Evolutionary conservation across 1,140 invertebrate species (phyloP), one percentile per base, ranked within the genome.

Genomic region (Drosophila busckii): DNA sequence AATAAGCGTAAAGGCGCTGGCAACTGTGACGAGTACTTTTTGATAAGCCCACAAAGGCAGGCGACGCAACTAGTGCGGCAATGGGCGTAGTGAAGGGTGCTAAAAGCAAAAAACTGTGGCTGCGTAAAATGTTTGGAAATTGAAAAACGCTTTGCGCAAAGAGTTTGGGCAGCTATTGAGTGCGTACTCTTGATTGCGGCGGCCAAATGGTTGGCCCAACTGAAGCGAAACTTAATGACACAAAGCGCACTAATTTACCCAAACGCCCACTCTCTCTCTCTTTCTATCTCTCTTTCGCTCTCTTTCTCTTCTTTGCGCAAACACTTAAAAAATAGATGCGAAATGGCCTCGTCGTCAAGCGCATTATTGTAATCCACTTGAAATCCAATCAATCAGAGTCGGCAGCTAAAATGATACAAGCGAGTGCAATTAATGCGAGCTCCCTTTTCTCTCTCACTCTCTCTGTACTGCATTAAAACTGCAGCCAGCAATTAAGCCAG

Each of bases 151-250:
- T 66, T 37, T 38, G 40, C 19, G 40, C 8, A 55, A 22, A 6
- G 20, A 23, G 28, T n/a, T 19, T 52, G 54, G 41, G 62, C 49
- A 55, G 29, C 53, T 68, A 63, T 53, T 78, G 64, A 71, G 71
- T 78, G 70, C 71, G 62, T 78, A 46, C 71, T 42, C 73, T 76
- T 76, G 71, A 78, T 78, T 78, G 71, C 73, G 59, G 69, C 42
- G 44, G 32, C 56, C 58, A 67, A 67, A 64, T 64, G 61, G 60
- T 64, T 42, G n/a, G n/a, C 35, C 68, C 67, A 68, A 64, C 28
- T 78, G 73, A 80, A 78, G 56, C 73, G 73, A 71, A 50, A 56
- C 67, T 71, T 80, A 78, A 78, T 78, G 67, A 80, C 71, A 78
- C 73, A 67, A 78, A 80, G 73, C 73, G 73, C 73, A 71, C 73